Percentiles rank a stretch among this genome's conserved stretches.
These are phyloP conservation scores for Florisuga fusca DNA, from an alignment of 2,797 vertebrate genomes.

Conservation along the genomic window DNA sequence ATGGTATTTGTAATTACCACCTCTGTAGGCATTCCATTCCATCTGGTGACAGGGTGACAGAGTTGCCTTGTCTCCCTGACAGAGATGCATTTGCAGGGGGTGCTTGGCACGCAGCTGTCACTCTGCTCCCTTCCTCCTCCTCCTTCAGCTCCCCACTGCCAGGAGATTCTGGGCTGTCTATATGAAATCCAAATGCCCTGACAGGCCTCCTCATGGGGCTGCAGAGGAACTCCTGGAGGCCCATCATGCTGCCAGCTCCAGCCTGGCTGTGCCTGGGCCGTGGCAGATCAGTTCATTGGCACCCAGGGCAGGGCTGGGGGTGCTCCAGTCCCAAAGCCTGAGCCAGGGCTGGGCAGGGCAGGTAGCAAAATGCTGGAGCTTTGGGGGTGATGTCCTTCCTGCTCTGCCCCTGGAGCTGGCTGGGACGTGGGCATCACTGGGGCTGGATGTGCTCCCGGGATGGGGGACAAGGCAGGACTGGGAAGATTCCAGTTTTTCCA, in stretches of 20 bases:
- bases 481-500: too few species aligned
- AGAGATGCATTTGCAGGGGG: neutral
- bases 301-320: neutral
- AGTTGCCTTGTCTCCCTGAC: neutral
- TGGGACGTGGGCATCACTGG: accelerated
- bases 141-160: neutral
- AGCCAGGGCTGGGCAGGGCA: neutral
- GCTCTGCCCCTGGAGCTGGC: neutral
- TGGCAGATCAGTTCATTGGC: accelerated
- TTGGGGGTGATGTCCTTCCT: accelerated
- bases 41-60: constrained; percentile 57
- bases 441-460: accelerated
- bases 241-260: neutral
- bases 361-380: neutral
- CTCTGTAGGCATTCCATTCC: constrained; percentile 65
- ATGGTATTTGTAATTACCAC: constrained; percentile 70
- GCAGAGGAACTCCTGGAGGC: neutral
- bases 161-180: neutral
- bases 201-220: neutral
- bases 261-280: accelerated
- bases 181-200: neutral
- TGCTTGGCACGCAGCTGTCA: neutral
- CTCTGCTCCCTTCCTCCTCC: neutral
- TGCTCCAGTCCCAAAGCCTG: neutral
- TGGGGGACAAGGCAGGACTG: neutral